Evolutionary conservation across 35 echinoderm and acorn worm genomes (phyloP).

Genomic region (Strongylocentrotus purpuratus): DNA sequence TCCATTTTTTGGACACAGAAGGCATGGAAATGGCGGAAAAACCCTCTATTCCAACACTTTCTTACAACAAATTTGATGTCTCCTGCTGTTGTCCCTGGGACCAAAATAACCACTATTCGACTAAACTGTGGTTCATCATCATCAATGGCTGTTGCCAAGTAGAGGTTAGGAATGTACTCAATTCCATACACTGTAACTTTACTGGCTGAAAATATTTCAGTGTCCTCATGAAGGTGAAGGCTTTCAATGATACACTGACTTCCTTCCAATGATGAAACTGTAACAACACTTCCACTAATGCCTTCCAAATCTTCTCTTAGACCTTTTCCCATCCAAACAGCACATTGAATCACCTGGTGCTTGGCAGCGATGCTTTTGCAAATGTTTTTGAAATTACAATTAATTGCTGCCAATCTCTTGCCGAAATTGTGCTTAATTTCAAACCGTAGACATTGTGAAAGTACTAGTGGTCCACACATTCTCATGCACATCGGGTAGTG

Average conservation of each 20-base stretch:
- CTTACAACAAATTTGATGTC: too few species aligned
- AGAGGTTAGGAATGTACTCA: neutral
- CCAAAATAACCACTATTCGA: neutral
- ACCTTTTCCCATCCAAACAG: neutral
- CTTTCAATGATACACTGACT: slow-evolving; percentile 51
- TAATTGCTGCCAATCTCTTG: slow-evolving; percentile 59
- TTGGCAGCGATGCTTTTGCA: slow-evolving; percentile 67
- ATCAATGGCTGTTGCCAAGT: neutral
- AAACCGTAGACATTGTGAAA: slow-evolving; percentile 63
- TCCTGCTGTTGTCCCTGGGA: neutral
- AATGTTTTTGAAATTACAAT: slow-evolving; percentile 79
- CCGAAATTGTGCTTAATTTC: slow-evolving; percentile 75
- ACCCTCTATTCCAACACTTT: too few species aligned
- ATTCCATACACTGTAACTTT: neutral
- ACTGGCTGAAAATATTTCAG: neutral
- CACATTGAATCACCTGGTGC: slow-evolving; percentile 34
- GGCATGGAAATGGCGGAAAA: too few species aligned
- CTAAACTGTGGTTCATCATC: slow-evolving; percentile 26
- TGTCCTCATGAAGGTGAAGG: neutral
- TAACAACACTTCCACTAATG: neutral
- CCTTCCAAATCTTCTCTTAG: neutral
- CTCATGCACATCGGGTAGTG: slow-evolving; percentile 70
- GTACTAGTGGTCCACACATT: slow-evolving; percentile 66
- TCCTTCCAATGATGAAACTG: slow-evolving; percentile 14
- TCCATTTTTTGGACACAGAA: too few species aligned